Evolutionary conservation across 1,140 invertebrate genomes (phyloP), one percentile per base, ranked within the genome.

Genomic region (Achroia grisella): DNA sequence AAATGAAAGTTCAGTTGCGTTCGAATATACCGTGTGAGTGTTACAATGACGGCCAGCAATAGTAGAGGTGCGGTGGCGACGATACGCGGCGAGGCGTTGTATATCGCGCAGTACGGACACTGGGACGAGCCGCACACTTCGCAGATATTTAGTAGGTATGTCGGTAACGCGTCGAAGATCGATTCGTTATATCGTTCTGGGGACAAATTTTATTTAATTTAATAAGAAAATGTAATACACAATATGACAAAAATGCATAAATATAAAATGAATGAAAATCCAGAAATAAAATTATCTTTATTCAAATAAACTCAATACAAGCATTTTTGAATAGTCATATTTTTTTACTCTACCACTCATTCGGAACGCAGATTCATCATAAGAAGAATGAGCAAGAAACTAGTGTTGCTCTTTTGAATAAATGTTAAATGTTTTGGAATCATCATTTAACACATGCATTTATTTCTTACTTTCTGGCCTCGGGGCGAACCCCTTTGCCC

Each of bases 61-160:
- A 86, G 64, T 0, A 76, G 56, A 8, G 85, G 52, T 11, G 78
- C 42, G 1, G 76, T 57, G n/a, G 76, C 52, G 5, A 81, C 81
- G 10, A 67, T 52, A 0, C 44, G 50, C 28, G 63, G 50, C 2
- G 91, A 92, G 29, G 89, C 77, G 63, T 95, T 96, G 84, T 95
- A 97, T 56, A 96, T 95, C 14, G 95, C 93, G 85, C 97, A 99
- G 74, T 98, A 98, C 0, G 97, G 97, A 86, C 97, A 99, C 77
- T 98, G 97, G 34, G 95, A 98, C 12, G 96, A 98, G 27, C 97
- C 97, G 74, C 97, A 99, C n/a, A 98, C 97, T 73, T 98, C 95
- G 71, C 97, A 99, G 54, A 99, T 97, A 77, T 97, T 97, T 15
- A 98, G 84, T 10, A 94, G 87, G 77, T 97, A 97, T 1, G 96